A percentile compares a stretch with the other conserved stretches of the same genome.
phyloP scores from a whole-genome alignment of 2,113 vertebrate species.

The Istiophorus platypterus region DNA sequence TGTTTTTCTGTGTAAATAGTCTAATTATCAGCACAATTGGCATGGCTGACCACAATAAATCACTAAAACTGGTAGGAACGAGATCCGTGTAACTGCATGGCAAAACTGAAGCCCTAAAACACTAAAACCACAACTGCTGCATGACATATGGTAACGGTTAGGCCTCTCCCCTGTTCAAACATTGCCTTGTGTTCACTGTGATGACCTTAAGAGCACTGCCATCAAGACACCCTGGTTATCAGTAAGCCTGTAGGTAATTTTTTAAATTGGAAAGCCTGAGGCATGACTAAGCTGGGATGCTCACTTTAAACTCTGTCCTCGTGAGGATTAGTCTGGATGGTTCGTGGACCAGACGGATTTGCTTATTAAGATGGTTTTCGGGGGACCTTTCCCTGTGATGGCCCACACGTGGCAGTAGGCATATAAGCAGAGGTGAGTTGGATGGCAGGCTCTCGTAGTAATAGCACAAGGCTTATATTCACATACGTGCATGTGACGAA shows the following conservation, averaged over 20 bases:
- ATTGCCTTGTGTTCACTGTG: constrained; percentile 10
- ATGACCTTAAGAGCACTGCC: constrained; percentile 20
- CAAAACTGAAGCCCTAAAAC: background rate
- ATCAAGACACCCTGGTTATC: constrained; percentile 24
- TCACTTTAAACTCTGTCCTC: constrained; percentile 1
- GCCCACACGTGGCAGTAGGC: background rate
- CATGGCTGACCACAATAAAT: background rate
- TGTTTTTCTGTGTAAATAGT: background rate
- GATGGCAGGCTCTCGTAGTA: background rate
- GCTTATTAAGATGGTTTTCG: constrained; percentile 14
- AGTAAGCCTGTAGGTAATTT: constrained; percentile 12
- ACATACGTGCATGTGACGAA: background rate
- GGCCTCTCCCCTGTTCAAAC: constrained; percentile 25
- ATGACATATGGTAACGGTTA: constrained; percentile 1
- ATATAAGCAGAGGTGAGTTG: background rate
- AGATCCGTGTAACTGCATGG: background rate
- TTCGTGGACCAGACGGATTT: constrained; percentile 10
- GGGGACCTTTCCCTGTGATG: background rate
- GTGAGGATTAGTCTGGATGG: constrained; percentile 6
- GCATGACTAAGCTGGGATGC: constrained; percentile 42
- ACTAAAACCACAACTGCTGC: background rate
- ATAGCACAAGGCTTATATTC: background rate
- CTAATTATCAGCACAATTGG: background rate
- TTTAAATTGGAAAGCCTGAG: constrained; percentile 19
- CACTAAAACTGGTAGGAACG: no score